A percentile compares a stretch with the other conserved stretches of the same genome.
These are phyloP conservation scores for Drosophila arawakana DNA, from an alignment of 1,140 invertebrate species.

Conservation along the genomic window DNA sequence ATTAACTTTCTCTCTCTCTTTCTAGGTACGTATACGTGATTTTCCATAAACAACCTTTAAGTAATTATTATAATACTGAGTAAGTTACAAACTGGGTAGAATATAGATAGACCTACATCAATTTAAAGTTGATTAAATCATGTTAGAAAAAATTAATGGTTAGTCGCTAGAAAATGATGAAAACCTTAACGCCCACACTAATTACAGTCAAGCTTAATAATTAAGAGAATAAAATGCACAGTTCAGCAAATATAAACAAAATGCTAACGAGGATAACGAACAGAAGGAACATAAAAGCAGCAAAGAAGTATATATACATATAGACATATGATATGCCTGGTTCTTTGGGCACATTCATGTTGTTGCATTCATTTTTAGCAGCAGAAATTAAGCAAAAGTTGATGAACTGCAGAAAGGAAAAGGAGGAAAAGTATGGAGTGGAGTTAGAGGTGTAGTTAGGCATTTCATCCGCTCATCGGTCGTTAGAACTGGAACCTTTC, in stretches of 20 bases:
- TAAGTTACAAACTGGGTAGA: neutral
- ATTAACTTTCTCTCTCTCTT: slow-evolving; percentile 35
- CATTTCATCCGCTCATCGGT: slow-evolving; percentile 35
- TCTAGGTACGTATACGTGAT: slow-evolving; percentile 71
- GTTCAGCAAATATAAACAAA: slow-evolving; percentile 72
- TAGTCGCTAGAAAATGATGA: too few relatives aligned
- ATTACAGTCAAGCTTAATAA: slow-evolving; percentile 59
- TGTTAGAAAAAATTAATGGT: too few relatives aligned
- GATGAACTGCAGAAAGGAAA: neutral
- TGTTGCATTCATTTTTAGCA: slow-evolving; percentile 9
- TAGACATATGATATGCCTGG: neutral
- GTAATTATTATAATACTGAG: neutral
- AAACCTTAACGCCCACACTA: neutral
- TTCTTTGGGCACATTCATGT: neutral
- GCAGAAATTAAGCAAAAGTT: slow-evolving; percentile 7
- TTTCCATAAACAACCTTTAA: slow-evolving; percentile 12
- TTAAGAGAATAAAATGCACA: slow-evolving; percentile 60
- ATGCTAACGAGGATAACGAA: slow-evolving; percentile 53
- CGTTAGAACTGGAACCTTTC: slow-evolving; percentile 14
- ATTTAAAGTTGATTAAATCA: too few relatives aligned
- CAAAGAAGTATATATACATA: too few relatives aligned
- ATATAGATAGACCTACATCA: neutral
- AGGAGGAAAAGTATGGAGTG: neutral
- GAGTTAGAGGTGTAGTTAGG: neutral
- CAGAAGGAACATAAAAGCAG: neutral